Evolutionary conservation across 2,888 invertebrate genomes (phyloP), one percentile per base, ranked within the genome.

Genomic region (Ligdia adustata): DNA sequence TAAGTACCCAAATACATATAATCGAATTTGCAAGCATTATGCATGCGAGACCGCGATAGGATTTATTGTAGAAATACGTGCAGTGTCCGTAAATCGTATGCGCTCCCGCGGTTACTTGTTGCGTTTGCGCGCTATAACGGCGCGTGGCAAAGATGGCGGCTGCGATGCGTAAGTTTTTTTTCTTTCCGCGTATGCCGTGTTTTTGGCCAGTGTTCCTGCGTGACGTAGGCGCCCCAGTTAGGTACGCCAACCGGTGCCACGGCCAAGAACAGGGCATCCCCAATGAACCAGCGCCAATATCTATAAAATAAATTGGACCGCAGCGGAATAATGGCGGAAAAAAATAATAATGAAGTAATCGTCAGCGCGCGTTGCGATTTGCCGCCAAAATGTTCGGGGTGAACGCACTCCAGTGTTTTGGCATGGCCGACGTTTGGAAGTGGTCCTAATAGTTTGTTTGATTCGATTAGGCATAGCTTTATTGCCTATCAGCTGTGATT

Each of bases 181-280:
- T 81, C 77, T 86, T 87, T 86, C 84, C 89, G 83, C 79, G 83
- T 81, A 77, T 77, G 70, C 78, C 74, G 82, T 79, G 85, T 76
- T 87, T 88, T 89, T 89, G 89, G 89, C 89, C 85, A 80, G 77
- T 71, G 78, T 78, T 80, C 79, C 84, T 78, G 81, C 65, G 75
- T 87, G 88, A 88, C 88, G 89, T 79, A 62, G n/a, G 54, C 81
- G 88, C 82, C 89, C 89, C 84, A 90, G 88, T 85, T 89, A 85
- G 85, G 75, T 69, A 72, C 77, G 90, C 90, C 90, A 89, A 89
- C 69, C 81, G 79, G 79, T 85, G 78, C 87, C 89, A 89, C 79
- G 90, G 90, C 89, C 89, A 89, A 89, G 88, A 82, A 82, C 87
- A 85, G 62, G 89, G 88, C 78, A 84, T 87, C 88, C 89, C 88